Evolutionary conservation across 1,140 invertebrate species (phyloP), one percentile per base, ranked within the genome.

Genomic region (Cydia pomonella): DNA sequence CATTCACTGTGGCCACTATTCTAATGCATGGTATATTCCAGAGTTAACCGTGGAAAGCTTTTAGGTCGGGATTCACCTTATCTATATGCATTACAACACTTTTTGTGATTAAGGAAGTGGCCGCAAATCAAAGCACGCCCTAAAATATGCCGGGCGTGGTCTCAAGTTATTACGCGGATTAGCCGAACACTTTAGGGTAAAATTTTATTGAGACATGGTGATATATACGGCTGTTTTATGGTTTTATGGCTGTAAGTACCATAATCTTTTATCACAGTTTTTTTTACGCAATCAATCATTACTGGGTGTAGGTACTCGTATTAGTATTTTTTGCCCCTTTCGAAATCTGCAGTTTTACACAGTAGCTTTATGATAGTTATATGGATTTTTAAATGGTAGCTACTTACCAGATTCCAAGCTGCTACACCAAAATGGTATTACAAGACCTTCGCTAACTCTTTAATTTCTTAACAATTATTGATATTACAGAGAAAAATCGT

Each of bases 81-180:
- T 76, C 74, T 77, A 73, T 72, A 78, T 59, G 74, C 64, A 75
- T 75, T 73, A 63, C 73, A 85, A 80, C 82, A 84, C 80, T 85
- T 80, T 84, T 77, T 76, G 75, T 87, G 81, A 87, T 87, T 87
- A 85, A 85, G 81, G 84, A 84, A 87, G 79, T 80, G 78, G 79
- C 75, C 76, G 80, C 64, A 87, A 84, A 84, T 87, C 84, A 87
- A 80, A 80, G 64, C 82, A 79, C 83, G 72, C 82, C 84, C 85
- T 80, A 83, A 82, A 75, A 82, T 82, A 84, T 81, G 78, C 75
- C 73, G 75, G 80, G 82, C 69, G 83, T 77, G 80, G 78, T 63
- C 29, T 62, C 47, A 62, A 69, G 64, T 62, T 62, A 59, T 59
- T 50, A 50, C 27, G 25, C 73, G 47, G 27, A 62, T 73, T 73